phyloP scores from a whole-genome alignment of 2,797 vertebrate species.

The Hyperoplus lanceolatus region DNA sequence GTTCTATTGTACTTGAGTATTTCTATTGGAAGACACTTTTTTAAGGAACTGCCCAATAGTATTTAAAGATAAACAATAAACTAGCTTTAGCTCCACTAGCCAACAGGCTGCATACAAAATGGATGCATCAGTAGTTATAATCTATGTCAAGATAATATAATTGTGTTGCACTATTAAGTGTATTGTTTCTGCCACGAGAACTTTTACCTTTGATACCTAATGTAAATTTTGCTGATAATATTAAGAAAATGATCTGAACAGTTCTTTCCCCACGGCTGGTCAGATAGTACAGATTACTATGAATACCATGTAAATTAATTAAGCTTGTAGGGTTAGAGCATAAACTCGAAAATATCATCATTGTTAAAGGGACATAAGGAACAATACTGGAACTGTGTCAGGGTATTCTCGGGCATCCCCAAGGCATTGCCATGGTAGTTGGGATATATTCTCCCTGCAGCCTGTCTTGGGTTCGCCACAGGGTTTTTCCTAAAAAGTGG shows the following conservation, averaged over 20 bases:
- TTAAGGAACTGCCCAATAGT: not conserved
- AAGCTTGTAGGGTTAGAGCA: not conserved
- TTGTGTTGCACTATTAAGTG: not conserved
- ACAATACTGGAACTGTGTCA: slow-evolving; percentile 9
- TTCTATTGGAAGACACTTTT: too few species aligned
- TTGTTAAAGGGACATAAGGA: slow-evolving; percentile 12
- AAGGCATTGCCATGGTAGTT: slow-evolving; percentile 6
- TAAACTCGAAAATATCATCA: slow-evolving; percentile 23
- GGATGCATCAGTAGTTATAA: not conserved
- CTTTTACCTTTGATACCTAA: too few species aligned
- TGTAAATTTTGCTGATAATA: not conserved
- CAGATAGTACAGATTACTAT: not conserved
- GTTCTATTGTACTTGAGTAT: too few species aligned
- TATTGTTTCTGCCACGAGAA: not conserved
- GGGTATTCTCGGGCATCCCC: slow-evolving; percentile 11
- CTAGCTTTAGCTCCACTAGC: not conserved
- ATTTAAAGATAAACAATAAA: not conserved
- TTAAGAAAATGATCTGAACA: not conserved
- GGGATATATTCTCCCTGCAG: slow-evolving; percentile 19
- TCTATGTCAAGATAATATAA: not conserved
- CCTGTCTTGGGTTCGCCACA: slow-evolving; percentile 4
- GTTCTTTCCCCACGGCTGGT: not conserved
- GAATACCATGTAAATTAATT: not conserved
- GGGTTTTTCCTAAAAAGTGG: slow-evolving; percentile 29
- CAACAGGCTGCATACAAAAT: not conserved